Base-by-base conservation (phyloP, 2,113 vertebrate species). In the Sinocyclocheilus rhinocerous region DNA sequence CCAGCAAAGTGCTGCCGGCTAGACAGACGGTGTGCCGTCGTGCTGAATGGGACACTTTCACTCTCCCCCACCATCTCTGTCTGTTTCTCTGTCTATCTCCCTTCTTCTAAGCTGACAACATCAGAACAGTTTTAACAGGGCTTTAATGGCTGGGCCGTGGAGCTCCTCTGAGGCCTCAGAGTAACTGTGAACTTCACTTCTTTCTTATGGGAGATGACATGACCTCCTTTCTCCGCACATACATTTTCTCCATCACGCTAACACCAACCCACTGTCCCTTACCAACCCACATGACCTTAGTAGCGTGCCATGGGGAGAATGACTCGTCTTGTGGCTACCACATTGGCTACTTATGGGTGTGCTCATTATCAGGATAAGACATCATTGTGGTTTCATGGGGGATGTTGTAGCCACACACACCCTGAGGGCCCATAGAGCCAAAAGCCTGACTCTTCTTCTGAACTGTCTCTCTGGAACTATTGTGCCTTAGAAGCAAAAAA, bases 41-140 rank as follows among this genome's bases (percentile, higher is more conserved):
- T 16, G 63, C 73, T 78, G 61, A 42, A 86, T 26, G 16, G 67
- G 76, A 67, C 69, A 42, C 72, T 50, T 69, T 84, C 57, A 59
- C 33, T 85, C 29, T 69, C 81, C 18, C 3, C 13, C n/a, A 4
- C 18, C 59, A 42, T 63, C 36, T 77, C 59, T 77, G 42, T 94
- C 90, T 93, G 92, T 94, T 90, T 94, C 93, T 92, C 87, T 90
- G 29, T 94, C 90, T 93, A 92, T 94, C 90, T 93, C 93, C 92
- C 87, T 90, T 88, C 57, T 73, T 84, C 70, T 79, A 93, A 92
- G 94, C 95, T 95, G 95, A 97, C 96, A 97, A 95, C 96, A 96
- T 96, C 95, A 95, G 95, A 96, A 96, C 95, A 96, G 96, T 96
- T 97, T 96, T 96, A 96, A 97, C 96, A 96, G 95, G 93, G 94